phyloP scores from a whole-genome alignment of 2,797 vertebrate genomes.

The Helarctos malayanus region DNA sequence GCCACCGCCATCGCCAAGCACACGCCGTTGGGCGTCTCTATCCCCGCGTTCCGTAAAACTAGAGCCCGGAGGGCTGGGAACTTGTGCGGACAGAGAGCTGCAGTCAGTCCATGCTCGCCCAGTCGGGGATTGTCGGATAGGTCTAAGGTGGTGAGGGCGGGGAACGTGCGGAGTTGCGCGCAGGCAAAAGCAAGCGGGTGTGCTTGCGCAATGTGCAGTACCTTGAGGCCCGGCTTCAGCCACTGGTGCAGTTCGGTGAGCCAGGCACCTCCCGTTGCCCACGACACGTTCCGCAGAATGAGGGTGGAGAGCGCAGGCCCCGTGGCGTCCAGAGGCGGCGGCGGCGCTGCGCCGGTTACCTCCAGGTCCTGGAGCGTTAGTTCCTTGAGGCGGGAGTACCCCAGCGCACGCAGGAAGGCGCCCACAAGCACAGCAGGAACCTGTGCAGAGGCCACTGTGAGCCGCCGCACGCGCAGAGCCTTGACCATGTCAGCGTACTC shows the following conservation, averaged over 20 bases:
- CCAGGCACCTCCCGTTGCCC: constrained; percentile 58
- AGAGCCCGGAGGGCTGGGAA: constrained; percentile 86
- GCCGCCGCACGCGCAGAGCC: constrained; percentile 74
- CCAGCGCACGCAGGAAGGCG: constrained; percentile 81
- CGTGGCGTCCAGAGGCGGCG: background rate
- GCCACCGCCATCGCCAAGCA: constrained; percentile 58
- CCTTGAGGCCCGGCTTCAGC: constrained; percentile 83
- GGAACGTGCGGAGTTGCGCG: constrained; percentile 67
- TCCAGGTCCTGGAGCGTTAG: constrained; percentile 85
- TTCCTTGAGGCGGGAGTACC: constrained; percentile 82
- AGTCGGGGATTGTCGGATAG: constrained; percentile 87
- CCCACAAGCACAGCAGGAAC: constrained; percentile 85
- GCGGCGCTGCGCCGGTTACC: constrained; percentile 45
- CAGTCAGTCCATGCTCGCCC: constrained; percentile 54
- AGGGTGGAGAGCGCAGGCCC: constrained; percentile 80
- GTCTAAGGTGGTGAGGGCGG: constrained; percentile 80
- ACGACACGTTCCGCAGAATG: constrained; percentile 84
- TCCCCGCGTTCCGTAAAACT: constrained; percentile 82
- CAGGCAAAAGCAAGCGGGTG: constrained; percentile 82
- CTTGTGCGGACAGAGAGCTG: constrained; percentile 84
- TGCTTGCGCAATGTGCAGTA: constrained; percentile 82
- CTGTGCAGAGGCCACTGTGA: constrained; percentile 79
- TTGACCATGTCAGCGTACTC: background rate
- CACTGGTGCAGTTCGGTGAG: constrained; percentile 77
- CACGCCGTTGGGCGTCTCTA: constrained; percentile 66